A percentile compares a stretch with the other conserved stretches of the same genome.
These are phyloP conservation scores for Zaprionus inermis DNA, from an alignment of 1,140 invertebrate species.

Conservation along the genomic window DNA sequence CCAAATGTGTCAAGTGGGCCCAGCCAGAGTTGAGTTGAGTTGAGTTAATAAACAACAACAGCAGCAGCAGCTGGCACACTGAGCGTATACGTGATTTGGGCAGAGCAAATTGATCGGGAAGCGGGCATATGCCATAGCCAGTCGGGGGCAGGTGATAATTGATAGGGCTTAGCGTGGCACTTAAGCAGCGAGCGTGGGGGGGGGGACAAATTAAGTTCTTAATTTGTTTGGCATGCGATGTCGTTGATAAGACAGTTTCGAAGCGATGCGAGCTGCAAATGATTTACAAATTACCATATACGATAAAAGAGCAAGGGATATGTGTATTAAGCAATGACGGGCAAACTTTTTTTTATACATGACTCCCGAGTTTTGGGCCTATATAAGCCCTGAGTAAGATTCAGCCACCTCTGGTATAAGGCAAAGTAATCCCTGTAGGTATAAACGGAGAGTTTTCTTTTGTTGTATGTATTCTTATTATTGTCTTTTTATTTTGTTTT, in stretches of 20 bases:
- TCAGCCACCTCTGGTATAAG: too few relatives aligned
- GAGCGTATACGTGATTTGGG: constrained; percentile 15
- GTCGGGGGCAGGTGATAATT: background rate
- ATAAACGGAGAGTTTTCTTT: too few relatives aligned
- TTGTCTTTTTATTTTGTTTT: too few relatives aligned
- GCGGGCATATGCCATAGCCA: background rate
- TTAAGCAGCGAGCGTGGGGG: background rate
- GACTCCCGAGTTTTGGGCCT: too few relatives aligned
- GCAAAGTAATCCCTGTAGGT: too few relatives aligned
- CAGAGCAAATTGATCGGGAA: constrained; percentile 9
- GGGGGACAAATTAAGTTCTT: background rate
- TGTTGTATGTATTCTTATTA: too few relatives aligned
- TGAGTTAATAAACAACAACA: constrained; percentile 64
- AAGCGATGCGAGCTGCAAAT: background rate
- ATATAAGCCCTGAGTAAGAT: too few relatives aligned
- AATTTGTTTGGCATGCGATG: background rate
- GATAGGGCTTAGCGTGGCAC: background rate
- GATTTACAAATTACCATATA: background rate
- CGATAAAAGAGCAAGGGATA: background rate
- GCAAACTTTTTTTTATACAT: too few relatives aligned
- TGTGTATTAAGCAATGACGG: background rate
- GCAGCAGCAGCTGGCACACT: background rate
- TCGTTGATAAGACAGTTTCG: background rate
- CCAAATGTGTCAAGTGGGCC: constrained; percentile 74
- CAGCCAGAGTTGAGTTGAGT: constrained; percentile 36